Base-by-base conservation (phyloP, 2,797 vertebrate species). In the Pantherophis vulpinus region DNA sequence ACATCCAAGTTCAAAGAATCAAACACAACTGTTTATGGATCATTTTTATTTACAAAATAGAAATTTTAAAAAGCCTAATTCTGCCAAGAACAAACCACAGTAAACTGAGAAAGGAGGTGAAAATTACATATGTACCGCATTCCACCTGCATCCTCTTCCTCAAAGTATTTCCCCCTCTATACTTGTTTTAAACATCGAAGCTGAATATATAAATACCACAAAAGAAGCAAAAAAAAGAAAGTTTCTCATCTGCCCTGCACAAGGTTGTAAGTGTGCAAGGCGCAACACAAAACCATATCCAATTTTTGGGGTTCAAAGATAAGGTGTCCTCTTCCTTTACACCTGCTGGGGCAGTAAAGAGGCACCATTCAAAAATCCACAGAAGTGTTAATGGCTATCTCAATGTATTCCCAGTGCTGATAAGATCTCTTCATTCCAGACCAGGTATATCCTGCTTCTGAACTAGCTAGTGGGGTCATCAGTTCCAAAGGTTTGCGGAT, bases 21-120 rank as follows among this genome's bases (percentile, higher is more conserved):
- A 70, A 10, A 74, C 20, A 88, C 4, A 25, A 29, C 42, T 6
- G 13, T 29, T 86, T 14, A 51, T 54, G 87, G 54, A 55, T 2
- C 5, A 32, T 47, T 47, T 92, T 94, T 91, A 93, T 91, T 94
- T 94, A 93, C 90, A 94, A 94, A 92, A 93, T 32, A 27, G 2
- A 23, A 27, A 27, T 51, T 91, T 91, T 42, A 60, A 91, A 92
- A 92, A 58, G 8, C 12, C 59, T 14, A 55, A 87, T 89, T 88
- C 86, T 42, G 9, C 32, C 58, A 70, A 60, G 51, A 83, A 25
- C 11, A 87, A 87, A 37, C 59, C 29, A 6, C n/a, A 55, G 11
- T 47, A 79, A 56, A 32, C 4, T 20, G 32, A 8, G 32, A 66
- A 56, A 70, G 25, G 4, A n/a, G 59, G 20, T 86, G 47, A 90